phyloP scores from a whole-genome alignment of 2,888 invertebrate species.

The Pterobdella sp. region DNA sequence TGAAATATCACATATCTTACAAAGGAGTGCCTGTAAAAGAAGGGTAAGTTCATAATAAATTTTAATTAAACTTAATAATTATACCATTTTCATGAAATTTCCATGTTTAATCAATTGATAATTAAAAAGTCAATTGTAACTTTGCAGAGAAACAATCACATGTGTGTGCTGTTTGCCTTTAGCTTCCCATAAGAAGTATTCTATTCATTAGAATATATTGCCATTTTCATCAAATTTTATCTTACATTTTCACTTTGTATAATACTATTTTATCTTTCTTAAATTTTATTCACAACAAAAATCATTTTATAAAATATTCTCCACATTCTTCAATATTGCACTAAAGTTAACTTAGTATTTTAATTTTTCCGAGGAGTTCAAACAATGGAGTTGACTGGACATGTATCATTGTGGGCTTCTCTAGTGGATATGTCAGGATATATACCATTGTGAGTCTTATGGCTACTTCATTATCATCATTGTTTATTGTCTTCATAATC shows the following conservation, averaged over 20 bases:
- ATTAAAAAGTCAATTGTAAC: too few species aligned
- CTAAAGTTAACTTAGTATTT: background rate
- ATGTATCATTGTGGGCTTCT: slow-evolving; percentile 76
- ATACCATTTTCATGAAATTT: slow-evolving; percentile 29
- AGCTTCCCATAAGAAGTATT: slow-evolving; percentile 48
- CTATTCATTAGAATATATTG: background rate
- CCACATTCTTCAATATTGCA: background rate
- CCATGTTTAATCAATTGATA: too few species aligned
- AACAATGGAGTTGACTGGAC: slow-evolving; percentile 80
- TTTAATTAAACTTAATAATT: too few species aligned
- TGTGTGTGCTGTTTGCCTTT: slow-evolving; percentile 47
- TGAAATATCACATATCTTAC: slow-evolving; percentile 42
- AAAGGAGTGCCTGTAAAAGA: slow-evolving; percentile 41
- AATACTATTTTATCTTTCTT: background rate
- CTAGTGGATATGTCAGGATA: slow-evolving; percentile 74
- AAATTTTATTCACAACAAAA: background rate
- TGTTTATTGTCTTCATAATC: too few species aligned
- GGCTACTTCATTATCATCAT: background rate
- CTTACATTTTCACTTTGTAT: background rate
- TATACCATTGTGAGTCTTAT: slow-evolving; percentile 63
- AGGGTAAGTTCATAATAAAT: too few species aligned
- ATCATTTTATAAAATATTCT: background rate
- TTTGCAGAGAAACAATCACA: slow-evolving; percentile 53
- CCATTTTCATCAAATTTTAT: background rate
- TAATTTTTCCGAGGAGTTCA: slow-evolving; percentile 47